Evolutionary conservation across 1,140 invertebrate genomes (phyloP).

Genomic region (Drosophila auraria): DNA sequence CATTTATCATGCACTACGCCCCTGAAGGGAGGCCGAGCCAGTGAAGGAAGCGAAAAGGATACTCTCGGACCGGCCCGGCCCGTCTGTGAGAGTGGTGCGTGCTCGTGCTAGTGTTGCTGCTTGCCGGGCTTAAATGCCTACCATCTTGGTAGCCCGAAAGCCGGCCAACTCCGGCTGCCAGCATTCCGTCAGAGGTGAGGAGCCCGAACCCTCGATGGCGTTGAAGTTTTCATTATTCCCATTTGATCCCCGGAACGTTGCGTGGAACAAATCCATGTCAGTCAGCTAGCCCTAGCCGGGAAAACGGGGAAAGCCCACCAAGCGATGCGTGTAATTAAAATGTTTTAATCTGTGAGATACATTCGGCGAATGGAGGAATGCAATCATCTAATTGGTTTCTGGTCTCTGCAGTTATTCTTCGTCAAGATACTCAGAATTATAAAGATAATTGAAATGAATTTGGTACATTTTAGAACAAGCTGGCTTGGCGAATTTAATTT

Average conservation of each 20-base stretch:
- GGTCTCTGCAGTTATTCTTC: slow-evolving; percentile 12
- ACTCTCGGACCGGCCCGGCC: slow-evolving; percentile 41
- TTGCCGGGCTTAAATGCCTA: slow-evolving; percentile 51
- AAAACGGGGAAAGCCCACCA: slow-evolving; percentile 13
- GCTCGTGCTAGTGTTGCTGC: slow-evolving; percentile 19
- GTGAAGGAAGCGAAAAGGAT: slow-evolving; percentile 59
- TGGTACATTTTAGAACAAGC: not conserved
- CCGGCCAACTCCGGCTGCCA: slow-evolving; percentile 44
- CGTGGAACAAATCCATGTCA: slow-evolving; percentile 53
- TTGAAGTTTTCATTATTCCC: slow-evolving; percentile 63
- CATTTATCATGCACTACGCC: slow-evolving; percentile 74
- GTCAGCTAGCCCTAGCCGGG: slow-evolving; percentile 9
- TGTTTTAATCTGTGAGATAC: slow-evolving; percentile 55
- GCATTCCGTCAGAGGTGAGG: slow-evolving; percentile 61
- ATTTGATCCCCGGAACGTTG: slow-evolving; percentile 63
- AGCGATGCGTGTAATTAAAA: slow-evolving; percentile 60
- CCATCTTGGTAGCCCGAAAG: slow-evolving; percentile 47
- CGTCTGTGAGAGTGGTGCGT: slow-evolving; percentile 24
- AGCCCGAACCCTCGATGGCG: slow-evolving; percentile 41
- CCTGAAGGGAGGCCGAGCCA: slow-evolving; percentile 51
- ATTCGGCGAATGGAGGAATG: slow-evolving; percentile 25
- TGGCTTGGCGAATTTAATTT: slow-evolving; percentile 12
- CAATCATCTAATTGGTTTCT: slow-evolving; percentile 43
- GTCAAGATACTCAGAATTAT: not conserved
- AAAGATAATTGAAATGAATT: slow-evolving; percentile 9